These are phyloP conservation scores for Ditylenchus weischeri DNA, from an alignment of 2,888 invertebrate species.

Conservation along the genomic window DNA sequence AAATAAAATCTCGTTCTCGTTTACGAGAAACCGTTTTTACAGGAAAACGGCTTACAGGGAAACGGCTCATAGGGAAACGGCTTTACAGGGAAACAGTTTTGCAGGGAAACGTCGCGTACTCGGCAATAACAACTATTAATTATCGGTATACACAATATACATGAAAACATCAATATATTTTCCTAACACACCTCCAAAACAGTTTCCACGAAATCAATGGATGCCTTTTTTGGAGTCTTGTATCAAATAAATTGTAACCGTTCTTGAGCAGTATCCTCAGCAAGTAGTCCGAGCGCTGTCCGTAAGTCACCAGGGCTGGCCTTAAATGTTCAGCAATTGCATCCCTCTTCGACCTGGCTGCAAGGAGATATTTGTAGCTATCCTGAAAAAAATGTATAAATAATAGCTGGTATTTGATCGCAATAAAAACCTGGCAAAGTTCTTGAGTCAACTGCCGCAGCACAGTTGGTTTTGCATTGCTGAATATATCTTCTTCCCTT, in stretches of 20 bases:
- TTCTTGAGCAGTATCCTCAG: constrained; percentile 32
- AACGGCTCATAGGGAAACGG: too few species aligned
- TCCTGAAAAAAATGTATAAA: constrained; percentile 24
- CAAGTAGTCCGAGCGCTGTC: constrained; percentile 43
- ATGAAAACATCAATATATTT: neutral
- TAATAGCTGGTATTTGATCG: neutral
- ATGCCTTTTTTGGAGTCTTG: constrained; percentile 26
- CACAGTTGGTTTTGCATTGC: constrained; percentile 43
- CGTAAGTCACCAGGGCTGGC: constrained; percentile 42
- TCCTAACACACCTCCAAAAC: constrained; percentile 35
- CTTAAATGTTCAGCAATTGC: constrained; percentile 31
- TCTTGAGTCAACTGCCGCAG: constrained; percentile 38
- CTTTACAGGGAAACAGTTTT: too few species aligned
- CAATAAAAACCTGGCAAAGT: constrained; percentile 37
- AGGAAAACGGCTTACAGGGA: too few species aligned
- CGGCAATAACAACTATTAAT: too few species aligned
- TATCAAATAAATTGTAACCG: constrained; percentile 35
- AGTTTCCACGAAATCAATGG: constrained; percentile 34
- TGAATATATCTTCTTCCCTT: constrained; percentile 45
- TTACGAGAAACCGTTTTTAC: too few species aligned
- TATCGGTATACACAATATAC: neutral
- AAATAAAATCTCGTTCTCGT: too few species aligned
- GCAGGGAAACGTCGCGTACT: too few species aligned
- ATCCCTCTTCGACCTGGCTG: constrained; percentile 27
- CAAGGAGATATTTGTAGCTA: constrained; percentile 23